These are phyloP conservation scores for Aradus depressus DNA, from an alignment of 2,888 invertebrate genomes.

Conservation along the genomic window DNA sequence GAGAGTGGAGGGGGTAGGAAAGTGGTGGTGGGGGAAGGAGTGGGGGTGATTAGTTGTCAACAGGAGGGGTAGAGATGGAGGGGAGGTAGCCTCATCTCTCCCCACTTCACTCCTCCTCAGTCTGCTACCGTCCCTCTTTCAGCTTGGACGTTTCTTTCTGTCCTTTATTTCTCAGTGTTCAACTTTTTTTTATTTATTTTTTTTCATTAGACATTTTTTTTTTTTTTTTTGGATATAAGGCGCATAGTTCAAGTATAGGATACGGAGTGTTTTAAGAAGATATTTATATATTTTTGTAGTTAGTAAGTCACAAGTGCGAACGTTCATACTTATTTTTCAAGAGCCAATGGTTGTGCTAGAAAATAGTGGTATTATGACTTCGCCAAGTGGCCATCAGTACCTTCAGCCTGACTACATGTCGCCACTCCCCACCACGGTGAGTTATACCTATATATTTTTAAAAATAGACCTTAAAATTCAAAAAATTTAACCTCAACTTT, in stretches of 20 bases:
- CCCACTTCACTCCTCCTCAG: slow-evolving; percentile 2
- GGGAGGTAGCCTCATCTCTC: not conserved
- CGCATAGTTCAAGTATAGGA: no score
- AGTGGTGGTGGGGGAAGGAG: not conserved
- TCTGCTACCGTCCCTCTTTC: slow-evolving; percentile 2
- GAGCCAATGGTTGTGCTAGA: slow-evolving; percentile 24
- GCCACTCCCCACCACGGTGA: slow-evolving; percentile 88
- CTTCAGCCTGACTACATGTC: slow-evolving; percentile 91
- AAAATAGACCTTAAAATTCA: no score
- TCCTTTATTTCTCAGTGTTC: no score
- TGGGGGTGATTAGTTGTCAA: not conserved
- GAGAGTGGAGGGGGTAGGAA: slow-evolving; percentile 4
- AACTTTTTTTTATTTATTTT: no score
- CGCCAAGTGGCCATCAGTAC: slow-evolving; percentile 81
- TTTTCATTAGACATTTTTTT: no score
- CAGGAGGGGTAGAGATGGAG: slow-evolving; percentile 2
- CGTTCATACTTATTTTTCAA: no score
- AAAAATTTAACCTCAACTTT: no score
- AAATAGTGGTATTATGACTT: slow-evolving; percentile 61
- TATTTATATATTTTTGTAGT: no score
- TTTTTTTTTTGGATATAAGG: no score
- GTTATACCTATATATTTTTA: slow-evolving; percentile 37
- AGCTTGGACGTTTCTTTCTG: slow-evolving; percentile 34
- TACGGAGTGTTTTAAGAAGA: no score
- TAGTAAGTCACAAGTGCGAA: no score